Evolutionary conservation across 2,797 vertebrate species (phyloP), one percentile per base, ranked within the genome.

Genomic region (Epinephelus coioides): DNA sequence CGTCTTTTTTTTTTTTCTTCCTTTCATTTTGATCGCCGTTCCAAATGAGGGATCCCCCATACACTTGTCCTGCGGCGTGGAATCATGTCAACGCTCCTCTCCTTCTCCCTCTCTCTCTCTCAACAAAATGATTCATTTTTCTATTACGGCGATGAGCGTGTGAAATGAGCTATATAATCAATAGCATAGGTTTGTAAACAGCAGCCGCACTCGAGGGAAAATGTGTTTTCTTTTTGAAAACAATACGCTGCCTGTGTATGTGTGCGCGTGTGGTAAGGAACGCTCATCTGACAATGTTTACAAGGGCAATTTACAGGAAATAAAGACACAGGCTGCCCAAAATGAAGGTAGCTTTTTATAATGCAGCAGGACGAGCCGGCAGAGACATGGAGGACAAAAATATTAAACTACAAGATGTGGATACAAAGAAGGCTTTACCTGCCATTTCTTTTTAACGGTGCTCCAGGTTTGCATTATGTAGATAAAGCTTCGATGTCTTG

Each of bases 131-230:
- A 96, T 96, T 95, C 91, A 93, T 96, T 97, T 97, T 97, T 96
- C 97, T 96, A 97, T 97, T 97, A 98, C 92, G 86, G 94, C 96
- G 94, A 98, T 97, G 96, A 97, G 96, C 93, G 96, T 95, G 96
- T 95, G 96, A 97, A 98, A 98, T 97, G 97, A 97, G 95, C 95
- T 97, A 96, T 96, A 95, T 96, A 97, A 99, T 97, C 97, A 97
- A 98, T 96, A 96, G 91, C 86, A 90, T 88, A 95, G 95, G 94
- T 97, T 96, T 96, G 96, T 96, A 97, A 97, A 97, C 96, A 96
- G 94, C 94, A 86, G 88, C 78, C 91, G 78, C 90, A 96, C 95
- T 96, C 93, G 65, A 21, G 94, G 95, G 93, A 95, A 95, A 96
- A 94, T 74, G 81, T 87, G 87, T 86, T 94, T 93, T 92, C 90